These are phyloP conservation scores for Itoplectis maculator DNA, from an alignment of 2,888 invertebrate species.

Conservation along the genomic window DNA sequence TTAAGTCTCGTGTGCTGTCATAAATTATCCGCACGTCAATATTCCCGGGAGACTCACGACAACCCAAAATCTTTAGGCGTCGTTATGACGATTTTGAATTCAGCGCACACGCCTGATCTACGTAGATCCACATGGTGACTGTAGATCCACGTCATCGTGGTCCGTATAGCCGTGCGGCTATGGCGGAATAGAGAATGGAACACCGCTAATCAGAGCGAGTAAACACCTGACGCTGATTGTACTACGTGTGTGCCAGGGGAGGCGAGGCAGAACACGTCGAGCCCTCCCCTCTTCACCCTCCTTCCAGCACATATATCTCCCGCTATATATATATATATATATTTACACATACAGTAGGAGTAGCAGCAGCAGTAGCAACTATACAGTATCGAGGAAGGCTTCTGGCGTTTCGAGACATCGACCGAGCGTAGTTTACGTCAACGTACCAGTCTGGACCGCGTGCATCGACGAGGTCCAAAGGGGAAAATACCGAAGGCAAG, in stretches of 20 bases:
- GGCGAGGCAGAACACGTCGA: conserved; percentile 40
- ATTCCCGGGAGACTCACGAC: background rate
- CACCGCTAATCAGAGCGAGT: conserved; percentile 81
- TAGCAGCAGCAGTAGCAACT: no score
- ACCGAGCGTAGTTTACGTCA: conserved; percentile 73
- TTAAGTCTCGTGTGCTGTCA: no score
- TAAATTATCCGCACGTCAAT: background rate
- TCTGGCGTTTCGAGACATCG: conserved; percentile 72
- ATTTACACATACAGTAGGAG: conserved; percentile 64
- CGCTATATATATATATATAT: no score
- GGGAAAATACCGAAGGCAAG: conserved; percentile 20
- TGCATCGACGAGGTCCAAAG: conserved; percentile 17
- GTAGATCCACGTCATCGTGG: conserved; percentile 35
- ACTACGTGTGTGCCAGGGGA: conserved; percentile 69
- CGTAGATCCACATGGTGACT: background rate
- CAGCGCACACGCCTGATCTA: conserved; percentile 7
- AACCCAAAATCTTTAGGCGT: background rate
- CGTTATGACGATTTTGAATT: conserved; percentile 12
- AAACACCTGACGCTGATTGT: conserved; percentile 81
- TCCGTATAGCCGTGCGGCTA: conserved; percentile 10
- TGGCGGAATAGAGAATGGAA: conserved; percentile 61
- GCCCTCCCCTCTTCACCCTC: background rate
- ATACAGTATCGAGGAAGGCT: conserved; percentile 70
- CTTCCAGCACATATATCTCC: no score
- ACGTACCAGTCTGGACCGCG: conserved; percentile 27